These are phyloP conservation scores for Amiota communis DNA, from an alignment of 2,888 invertebrate species.

Conservation along the genomic window DNA sequence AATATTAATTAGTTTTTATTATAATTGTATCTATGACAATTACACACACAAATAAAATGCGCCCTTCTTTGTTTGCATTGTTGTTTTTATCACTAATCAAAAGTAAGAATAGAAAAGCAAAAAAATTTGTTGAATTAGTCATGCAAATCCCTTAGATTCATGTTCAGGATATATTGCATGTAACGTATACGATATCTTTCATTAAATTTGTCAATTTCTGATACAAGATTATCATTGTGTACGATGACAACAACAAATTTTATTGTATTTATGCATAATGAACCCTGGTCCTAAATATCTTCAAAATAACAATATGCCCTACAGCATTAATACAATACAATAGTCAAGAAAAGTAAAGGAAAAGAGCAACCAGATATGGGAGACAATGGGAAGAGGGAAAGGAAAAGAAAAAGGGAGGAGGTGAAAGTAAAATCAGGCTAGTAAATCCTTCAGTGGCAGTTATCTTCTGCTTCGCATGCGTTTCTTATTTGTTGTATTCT, in stretches of 20 bases:
- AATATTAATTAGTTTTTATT: conserved; percentile 63
- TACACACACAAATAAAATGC: background rate
- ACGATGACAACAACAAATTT: too few relatives aligned
- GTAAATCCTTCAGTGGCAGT: conserved; percentile 16
- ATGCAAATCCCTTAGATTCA: conserved; percentile 14
- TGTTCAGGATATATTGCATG: background rate
- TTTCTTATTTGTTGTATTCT: background rate
- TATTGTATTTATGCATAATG: too few relatives aligned
- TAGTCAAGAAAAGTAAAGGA: too few relatives aligned
- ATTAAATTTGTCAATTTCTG: conserved; percentile 66
- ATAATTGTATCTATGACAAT: conserved; percentile 51
- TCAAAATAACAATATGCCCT: too few relatives aligned
- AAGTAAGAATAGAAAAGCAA: too few relatives aligned
- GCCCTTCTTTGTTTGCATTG: too few relatives aligned
- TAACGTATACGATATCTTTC: conserved; percentile 7
- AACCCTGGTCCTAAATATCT: too few relatives aligned
- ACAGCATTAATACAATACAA: too few relatives aligned
- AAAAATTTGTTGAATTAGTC: conserved; percentile 43
- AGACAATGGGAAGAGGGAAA: too few relatives aligned
- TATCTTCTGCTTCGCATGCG: conserved; percentile 17
- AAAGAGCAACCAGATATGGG: too few relatives aligned
- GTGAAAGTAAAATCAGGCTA: background rate
- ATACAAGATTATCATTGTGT: conserved; percentile 57
- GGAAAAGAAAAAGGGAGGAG: too few relatives aligned
- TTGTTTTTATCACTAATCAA: too few relatives aligned